Conservation (phyloP, 92 coral and sea anemone genomes). For the Blastomussa wellsi region DNA sequence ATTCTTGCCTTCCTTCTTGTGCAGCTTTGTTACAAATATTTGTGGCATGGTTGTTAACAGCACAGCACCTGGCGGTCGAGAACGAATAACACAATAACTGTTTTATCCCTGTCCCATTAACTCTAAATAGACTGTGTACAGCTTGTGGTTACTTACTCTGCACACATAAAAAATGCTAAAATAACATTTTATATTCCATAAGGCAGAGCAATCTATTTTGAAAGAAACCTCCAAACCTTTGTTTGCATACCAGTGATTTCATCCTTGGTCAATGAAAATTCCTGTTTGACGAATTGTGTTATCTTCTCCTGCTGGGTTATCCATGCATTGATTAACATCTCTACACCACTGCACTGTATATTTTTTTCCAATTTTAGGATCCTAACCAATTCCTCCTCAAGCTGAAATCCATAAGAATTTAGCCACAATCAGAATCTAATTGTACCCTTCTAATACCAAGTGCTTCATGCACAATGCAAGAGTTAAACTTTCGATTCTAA, state of each 20-base stretch:
- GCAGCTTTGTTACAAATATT: constrained; percentile 8
- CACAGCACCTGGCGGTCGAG: constrained; percentile 1
- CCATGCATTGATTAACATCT: constrained; percentile 1
- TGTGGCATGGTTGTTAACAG: constrained; percentile 8
- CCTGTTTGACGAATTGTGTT: background rate
- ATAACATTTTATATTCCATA: background rate
- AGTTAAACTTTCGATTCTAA: background rate
- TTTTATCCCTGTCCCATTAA: background rate
- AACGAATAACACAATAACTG: background rate
- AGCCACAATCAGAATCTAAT: background rate
- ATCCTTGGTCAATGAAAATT: constrained; percentile 2
- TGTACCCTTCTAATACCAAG: constrained; percentile 1
- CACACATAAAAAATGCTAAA: background rate
- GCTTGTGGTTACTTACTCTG: background rate
- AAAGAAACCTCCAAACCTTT: background rate
- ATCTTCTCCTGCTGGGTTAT: background rate
- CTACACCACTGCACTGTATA: background rate
- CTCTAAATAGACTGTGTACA: background rate
- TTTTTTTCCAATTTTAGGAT: constrained; percentile 15
- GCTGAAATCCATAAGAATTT: constrained; percentile 13
- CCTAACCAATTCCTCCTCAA: constrained; percentile 29
- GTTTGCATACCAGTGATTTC: constrained; percentile 27
- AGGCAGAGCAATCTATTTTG: background rate
- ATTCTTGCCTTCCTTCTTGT: constrained; percentile 12
- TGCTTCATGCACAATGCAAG: background rate